A percentile compares a stretch with the other conserved stretches of the same genome.
These are phyloP conservation scores for Scotopteryx bipunctaria DNA, from an alignment of 2,888 invertebrate genomes.

Conservation along the genomic window DNA sequence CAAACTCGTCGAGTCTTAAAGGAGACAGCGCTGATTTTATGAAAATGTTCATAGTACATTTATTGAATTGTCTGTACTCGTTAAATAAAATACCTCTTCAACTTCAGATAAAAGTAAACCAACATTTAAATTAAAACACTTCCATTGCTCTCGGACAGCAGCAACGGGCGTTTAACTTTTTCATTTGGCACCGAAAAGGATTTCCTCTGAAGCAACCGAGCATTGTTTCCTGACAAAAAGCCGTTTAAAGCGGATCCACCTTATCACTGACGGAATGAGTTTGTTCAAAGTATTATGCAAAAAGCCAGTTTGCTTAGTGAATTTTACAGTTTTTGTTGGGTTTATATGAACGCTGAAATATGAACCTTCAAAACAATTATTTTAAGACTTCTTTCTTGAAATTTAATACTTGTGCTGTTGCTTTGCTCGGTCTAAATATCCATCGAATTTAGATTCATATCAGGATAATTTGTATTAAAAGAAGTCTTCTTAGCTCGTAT, in stretches of 20 bases:
- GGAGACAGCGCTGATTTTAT: too few relatives aligned
- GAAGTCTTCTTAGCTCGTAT: too few relatives aligned
- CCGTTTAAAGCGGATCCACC: slow-evolving; percentile 43
- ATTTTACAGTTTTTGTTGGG: slow-evolving; percentile 20
- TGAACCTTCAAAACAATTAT: too few relatives aligned
- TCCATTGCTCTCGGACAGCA: slow-evolving; percentile 6
- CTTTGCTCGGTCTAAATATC: too few relatives aligned
- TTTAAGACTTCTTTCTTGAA: too few relatives aligned
- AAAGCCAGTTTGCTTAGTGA: slow-evolving; percentile 43
- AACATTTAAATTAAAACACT: not conserved
- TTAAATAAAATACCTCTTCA: not conserved
- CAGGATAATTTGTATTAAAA: too few relatives aligned
- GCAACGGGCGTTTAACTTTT: slow-evolving; percentile 41
- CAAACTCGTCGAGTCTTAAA: too few relatives aligned
- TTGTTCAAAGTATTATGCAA: slow-evolving; percentile 46
- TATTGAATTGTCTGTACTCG: not conserved
- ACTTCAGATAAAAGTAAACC: not conserved
- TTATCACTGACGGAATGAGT: slow-evolving; percentile 49
- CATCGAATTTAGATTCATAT: too few relatives aligned
- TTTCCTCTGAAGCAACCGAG: slow-evolving; percentile 39
- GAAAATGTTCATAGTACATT: too few relatives aligned
- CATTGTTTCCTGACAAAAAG: slow-evolving; percentile 52
- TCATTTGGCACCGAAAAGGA: slow-evolving; percentile 38
- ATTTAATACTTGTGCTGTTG: too few relatives aligned
- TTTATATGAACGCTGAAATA: not conserved